Base-by-base conservation (phyloP, 2,113 vertebrate genomes). In the Parotia lawesii region DNA sequence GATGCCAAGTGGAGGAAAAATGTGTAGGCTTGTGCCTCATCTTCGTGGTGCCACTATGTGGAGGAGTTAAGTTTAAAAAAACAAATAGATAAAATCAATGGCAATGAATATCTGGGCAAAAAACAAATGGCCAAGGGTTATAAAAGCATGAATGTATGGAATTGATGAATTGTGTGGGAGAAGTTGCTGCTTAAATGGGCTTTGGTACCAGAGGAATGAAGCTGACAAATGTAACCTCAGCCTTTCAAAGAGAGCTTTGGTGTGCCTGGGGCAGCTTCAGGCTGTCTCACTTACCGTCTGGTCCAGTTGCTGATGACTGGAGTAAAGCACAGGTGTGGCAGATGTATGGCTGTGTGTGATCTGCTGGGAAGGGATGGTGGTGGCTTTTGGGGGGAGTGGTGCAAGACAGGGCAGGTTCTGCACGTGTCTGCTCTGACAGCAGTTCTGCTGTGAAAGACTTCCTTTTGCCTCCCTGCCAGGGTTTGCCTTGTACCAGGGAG, bases 51-150 rank as follows among this genome's bases (percentile, higher is more conserved):
- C 78, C 28, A 18, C 71, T 67, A 2, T 22, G 65, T 72, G 74
- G 64, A 86, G 60, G 85, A 92, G 75, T 80, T 82, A 38, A 80
- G 67, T 86, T 92, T 58, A 66, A 66, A 90, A 76, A 85, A 90
- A 50, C 50, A 79, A 67, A 56, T 45, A 77, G 65, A 66, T 87
- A 65, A 82, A 91, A 82, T 83, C n/a, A 80, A n/a, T 37, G 38
- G 22, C 51, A 71, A 3, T 64, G 14, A 90, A 18, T 90, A 69
- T 61, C 58, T 54, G 45, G 28, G 15, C 3, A 64, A 74, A 81
- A 91, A 90, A 70, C 33, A 74, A 57, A 54, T 83, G 60, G 45
- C 90, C n/a, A 42, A 60, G n/a, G 77, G 48, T 87, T 93, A 64
- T 77, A 77, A 92, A 90, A 80, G 66, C 80, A 57, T 76, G 50